Evolutionary conservation across 1,140 invertebrate species (phyloP), one percentile per base, ranked within the genome.

Genomic region (Hylyphantes graminicola): DNA sequence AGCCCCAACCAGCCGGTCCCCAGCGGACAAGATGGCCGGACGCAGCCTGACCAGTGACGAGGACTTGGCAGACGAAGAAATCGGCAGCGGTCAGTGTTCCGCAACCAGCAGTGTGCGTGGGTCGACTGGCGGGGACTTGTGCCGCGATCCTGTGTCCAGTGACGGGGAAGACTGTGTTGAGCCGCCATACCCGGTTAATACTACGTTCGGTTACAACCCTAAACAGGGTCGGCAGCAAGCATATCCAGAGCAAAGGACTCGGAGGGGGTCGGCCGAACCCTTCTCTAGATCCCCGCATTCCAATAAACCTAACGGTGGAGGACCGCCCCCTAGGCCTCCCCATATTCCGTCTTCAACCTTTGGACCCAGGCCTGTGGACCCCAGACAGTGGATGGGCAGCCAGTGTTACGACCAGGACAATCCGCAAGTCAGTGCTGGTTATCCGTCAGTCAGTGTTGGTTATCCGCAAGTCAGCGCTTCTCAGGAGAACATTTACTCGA

Each of bases 101-200:
- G 86, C 77, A 2, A 86, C 85, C 3, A 87, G 86, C 17, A 86
- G 85, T 72, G 70, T 87, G 0, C 80, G 77, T 9, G 86, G 86
- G 1, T 87, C 86, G 1, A 87, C 86, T 4, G 86, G 86, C 19
- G 86, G 84, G 21, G 86, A 87, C 54, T 55, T 87, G 17, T 86
- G 86, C 61, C 19, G 55, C 35, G 86, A 87, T 53, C 59, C 86
- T 8, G 86, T 79, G 21, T 87, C 86, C 9, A 77, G 59, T 19
- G 74, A 54, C n/a, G 78, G 77, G 5, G 70, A 73, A 13, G 77
- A 75, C 15, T 59, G 74, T 48, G 63, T 55, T 55, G 55, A 81
- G 21, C 35, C 53, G 48, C 48, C 53, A 4, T n/a, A 64, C 48
- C 67, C 59, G 15, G 50, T 35, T 50, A 54, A 80, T 51, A 80